phyloP scores from a whole-genome alignment of 1,140 invertebrate genomes.

The Platyura marginata region DNA sequence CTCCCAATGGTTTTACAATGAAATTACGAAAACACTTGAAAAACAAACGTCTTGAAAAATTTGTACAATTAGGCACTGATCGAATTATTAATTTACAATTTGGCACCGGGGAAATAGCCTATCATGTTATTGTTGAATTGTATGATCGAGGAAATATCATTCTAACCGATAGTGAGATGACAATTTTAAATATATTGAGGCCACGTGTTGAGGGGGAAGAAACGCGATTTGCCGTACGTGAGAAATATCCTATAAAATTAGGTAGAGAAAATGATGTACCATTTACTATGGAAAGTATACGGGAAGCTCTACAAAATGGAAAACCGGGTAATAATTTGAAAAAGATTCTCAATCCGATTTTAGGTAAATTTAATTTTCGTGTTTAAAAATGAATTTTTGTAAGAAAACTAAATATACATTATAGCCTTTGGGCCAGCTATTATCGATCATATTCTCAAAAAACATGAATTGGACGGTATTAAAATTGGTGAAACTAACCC shows the following conservation, averaged over 20 bases:
- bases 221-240: constrained; percentile 76
- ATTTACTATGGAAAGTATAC: constrained; percentile 19
- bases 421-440: constrained; percentile 77
- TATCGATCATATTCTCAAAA: constrained; percentile 72
- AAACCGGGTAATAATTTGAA: constrained; percentile 65
- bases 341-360: constrained; percentile 64
- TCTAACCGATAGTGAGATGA: constrained; percentile 80
- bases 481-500: constrained; percentile 25
- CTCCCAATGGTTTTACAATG: constrained; percentile 94
- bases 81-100: constrained; percentile 87
- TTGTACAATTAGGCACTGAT: constrained; percentile 75
- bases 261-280: constrained; percentile 37
- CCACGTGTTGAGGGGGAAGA: constrained; percentile 88
- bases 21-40: constrained; percentile 96
- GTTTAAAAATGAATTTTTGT: too few species aligned
- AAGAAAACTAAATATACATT: too few species aligned
- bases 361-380: constrained; percentile 33
- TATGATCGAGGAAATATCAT: constrained; percentile 96
- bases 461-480: constrained; percentile 44
- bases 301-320: constrained; percentile 39
- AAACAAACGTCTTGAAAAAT: constrained; percentile 79
- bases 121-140: constrained; percentile 90
- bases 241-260: constrained; percentile 71
- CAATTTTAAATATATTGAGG: constrained; percentile 82
- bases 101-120: constrained; percentile 82